Base-by-base conservation (phyloP, 2,113 vertebrate species). In the Ellobius talpinus region DNA sequence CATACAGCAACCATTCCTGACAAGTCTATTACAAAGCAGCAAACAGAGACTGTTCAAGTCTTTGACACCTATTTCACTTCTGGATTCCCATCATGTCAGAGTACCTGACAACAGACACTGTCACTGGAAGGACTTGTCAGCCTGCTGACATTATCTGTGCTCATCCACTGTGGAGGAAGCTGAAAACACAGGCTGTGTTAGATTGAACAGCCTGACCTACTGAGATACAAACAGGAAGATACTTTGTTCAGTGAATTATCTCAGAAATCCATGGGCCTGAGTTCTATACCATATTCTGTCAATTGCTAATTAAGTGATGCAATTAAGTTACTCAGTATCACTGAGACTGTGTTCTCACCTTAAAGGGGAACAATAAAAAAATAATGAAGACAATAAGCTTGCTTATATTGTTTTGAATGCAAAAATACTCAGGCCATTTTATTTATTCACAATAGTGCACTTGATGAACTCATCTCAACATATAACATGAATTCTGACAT, bases 11-110 rank as follows among this genome's bases (percentile, higher is more conserved):
- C 65, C n/a, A 45, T 90, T 85, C 88, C 89, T 96, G 96, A 97
- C 96, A 97, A 96, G 93, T 96, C 66, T 97, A 79, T 96, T 97
- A 95, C 72, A 92, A 73, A 96, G 90, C 93, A 96, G 85, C 3
- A 4, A 61, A 81, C 66, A 82, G 89, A 94, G 70, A 88, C 91
- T 45, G 39, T 92, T 87, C 19, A 36, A 77, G 58, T 79, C n/a
- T 5, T 26, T 78, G 87, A 96, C 95, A 93, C 95, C 95, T 90
- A 90, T 95, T 95, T 90, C 65, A 81, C 70, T 94, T 94, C 90
- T 86, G 61, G 84, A 93, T 88, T 94, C 96, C 86, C 96, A 81
- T 97, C 96, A 81, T 96, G 96, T 97, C 95, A 93, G 90, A 96
- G 52, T 68, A 92, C 77, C 61, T 42, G 63, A 92, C 94, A 90